Evolutionary conservation across 2,888 invertebrate genomes (phyloP).

Genomic region (Cremastinae sp.): DNA sequence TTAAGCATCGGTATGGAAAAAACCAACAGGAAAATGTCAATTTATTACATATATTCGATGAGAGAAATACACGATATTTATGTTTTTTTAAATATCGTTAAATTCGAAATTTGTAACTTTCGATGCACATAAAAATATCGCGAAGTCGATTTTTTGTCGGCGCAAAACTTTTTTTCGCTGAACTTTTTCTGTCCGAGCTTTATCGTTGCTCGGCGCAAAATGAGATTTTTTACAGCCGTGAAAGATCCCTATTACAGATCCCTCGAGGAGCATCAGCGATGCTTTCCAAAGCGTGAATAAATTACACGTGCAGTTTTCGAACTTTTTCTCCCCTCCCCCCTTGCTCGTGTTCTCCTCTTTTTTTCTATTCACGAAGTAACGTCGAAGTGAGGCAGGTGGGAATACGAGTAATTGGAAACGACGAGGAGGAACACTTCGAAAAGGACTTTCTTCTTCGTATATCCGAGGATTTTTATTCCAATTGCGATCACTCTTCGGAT

Average conservation of each 20-base stretch:
- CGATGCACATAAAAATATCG: not conserved
- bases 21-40: too few species aligned
- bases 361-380: not conserved
- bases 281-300: slow-evolving; percentile 28
- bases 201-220: slow-evolving; percentile 2
- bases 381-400: not conserved
- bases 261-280: slow-evolving; percentile 33
- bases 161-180: slow-evolving; percentile 1
- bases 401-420: slow-evolving; percentile 21
- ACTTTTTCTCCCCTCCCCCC: slow-evolving; percentile 10
- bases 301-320: slow-evolving; percentile 35
- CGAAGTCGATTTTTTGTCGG: not conserved
- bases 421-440: not conserved
- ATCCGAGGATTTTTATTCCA: too few species aligned
- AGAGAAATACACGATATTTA: too few species aligned
- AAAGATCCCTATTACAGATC: slow-evolving; percentile 27
- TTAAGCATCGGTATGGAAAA: too few species aligned
- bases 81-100: too few species aligned
- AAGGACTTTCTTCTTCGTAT: not conserved
- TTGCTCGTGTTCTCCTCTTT: not conserved
- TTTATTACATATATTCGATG: too few species aligned
- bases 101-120: too few species aligned
- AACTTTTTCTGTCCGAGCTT: slow-evolving; percentile 15
- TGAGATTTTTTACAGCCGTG: slow-evolving; percentile 2
- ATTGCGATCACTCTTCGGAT: too few species aligned